Percentiles rank a stretch among this genome's conserved stretches.
Conservation (phyloP, 2,888 invertebrate species). For the Lapara coniferarum region DNA sequence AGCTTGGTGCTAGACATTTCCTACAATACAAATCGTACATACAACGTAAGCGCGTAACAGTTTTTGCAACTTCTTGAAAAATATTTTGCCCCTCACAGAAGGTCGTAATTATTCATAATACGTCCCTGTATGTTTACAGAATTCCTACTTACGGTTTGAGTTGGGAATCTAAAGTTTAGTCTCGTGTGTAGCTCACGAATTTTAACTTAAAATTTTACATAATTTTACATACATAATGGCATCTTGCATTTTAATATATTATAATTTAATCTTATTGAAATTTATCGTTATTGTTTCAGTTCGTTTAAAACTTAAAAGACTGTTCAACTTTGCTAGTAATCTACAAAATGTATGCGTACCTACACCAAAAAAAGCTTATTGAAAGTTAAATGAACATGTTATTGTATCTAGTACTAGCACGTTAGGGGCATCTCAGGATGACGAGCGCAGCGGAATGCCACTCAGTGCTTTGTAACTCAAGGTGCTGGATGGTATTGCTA, state of each 20-base stretch:
- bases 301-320: slow-evolving; percentile 11
- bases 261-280: slow-evolving; percentile 23
- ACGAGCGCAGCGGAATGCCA: too few relatives aligned
- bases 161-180: slow-evolving; percentile 8
- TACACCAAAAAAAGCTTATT: not conserved
- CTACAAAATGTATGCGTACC: not conserved
- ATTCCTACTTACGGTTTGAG: slow-evolving; percentile 15
- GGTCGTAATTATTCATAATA: too few relatives aligned
- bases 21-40: too few relatives aligned
- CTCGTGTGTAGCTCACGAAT: slow-evolving; percentile 15
- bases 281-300: slow-evolving; percentile 4
- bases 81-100: not conserved
- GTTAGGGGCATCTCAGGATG: too few relatives aligned
- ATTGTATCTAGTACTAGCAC: not conserved
- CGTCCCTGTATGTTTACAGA: slow-evolving; percentile 1
- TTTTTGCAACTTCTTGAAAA: not conserved
- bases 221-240: slow-evolving; percentile 22
- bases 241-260: slow-evolving; percentile 22
- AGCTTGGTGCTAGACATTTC: too few relatives aligned
- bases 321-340: not conserved
- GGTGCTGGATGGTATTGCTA: too few relatives aligned
- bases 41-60: too few relatives aligned
- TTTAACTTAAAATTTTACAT: slow-evolving; percentile 18
- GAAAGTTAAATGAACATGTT: not conserved
- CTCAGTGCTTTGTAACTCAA: too few relatives aligned